Base-by-base conservation (phyloP, 2,797 vertebrate species). In the Serranus cabrilla region DNA sequence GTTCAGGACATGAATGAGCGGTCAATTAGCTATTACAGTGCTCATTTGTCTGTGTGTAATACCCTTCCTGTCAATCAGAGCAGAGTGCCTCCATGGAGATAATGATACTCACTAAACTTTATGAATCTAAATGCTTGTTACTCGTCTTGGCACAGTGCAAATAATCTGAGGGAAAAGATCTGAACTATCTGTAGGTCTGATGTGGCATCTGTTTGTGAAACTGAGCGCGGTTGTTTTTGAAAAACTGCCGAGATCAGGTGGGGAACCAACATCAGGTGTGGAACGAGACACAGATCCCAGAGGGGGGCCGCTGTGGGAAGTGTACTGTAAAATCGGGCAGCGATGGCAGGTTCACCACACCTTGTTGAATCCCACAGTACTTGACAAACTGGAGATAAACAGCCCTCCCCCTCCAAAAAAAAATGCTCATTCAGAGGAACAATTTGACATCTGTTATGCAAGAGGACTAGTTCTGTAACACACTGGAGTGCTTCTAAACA, bases 11-110 rank as follows among this genome's bases (percentile, higher is more conserved):
- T 78, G 84, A 90, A 81, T 78, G 76, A 86, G 77, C 25, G 42
- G 87, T 91, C 91, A 89, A 85, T 93, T 91, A 90, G 72, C 83
- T 83, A 79, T 86, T 79, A 87, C 87, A 84, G 68, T 79, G 81
- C 76, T 86, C 79, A 80, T 83, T 86, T 90, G 79, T 88, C 84
- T 89, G 78, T 72, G 52, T 83, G 82, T 80, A 91, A 90, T 83
- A 78, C 76, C 52, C 63, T 45, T 67, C 61, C 58, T 90, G 85
- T 84, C 88, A 86, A 68, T 89, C 90, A 86, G 43, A 78, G 34
- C 76, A 31, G 59, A 83, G 39, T 45, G 77, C 45, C 63, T 84
- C 76, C 31, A 54, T 47, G 47, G 57, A 68, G 71, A 87, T 78
- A 64, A 81, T 83, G 76, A 79, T 40, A 31, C 82, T 75, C 60